phyloP scores from a whole-genome alignment of 2,888 invertebrate genomes.

The Azorinus chamasolen region DNA sequence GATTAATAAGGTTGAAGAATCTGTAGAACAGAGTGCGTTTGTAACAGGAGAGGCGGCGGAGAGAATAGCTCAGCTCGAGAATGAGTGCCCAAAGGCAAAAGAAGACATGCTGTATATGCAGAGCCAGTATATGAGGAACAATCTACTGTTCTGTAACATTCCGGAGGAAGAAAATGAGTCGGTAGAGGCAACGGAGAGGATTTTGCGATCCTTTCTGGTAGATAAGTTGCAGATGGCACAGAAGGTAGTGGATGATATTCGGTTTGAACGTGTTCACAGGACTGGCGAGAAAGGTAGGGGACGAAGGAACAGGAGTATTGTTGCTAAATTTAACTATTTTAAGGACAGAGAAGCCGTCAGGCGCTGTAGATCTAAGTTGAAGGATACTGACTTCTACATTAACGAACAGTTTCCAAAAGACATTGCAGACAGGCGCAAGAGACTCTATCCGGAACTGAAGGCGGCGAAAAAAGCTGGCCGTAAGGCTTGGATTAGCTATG shows the following conservation, averaged over 20 bases:
- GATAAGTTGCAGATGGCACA: slow-evolving; percentile 12
- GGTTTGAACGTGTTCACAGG: slow-evolving; percentile 33
- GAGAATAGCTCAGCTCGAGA: slow-evolving; percentile 7
- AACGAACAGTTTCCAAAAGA: slow-evolving; percentile 39
- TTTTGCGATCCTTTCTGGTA: slow-evolving; percentile 3
- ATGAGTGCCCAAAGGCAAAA: slow-evolving; percentile 2
- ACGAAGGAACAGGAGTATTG: slow-evolving; percentile 21
- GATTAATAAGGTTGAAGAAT: too few relatives aligned
- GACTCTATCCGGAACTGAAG: slow-evolving; percentile 17
- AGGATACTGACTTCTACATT: slow-evolving; percentile 15
- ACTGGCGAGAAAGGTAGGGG: slow-evolving; percentile 3
- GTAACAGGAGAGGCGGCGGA: slow-evolving; percentile 6
- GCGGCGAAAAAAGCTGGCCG: slow-evolving; percentile 4
- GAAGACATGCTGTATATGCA: slow-evolving; percentile 24
- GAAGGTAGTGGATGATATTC: slow-evolving; percentile 5
- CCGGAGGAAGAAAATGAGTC: slow-evolving; percentile 17
- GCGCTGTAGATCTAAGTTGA: slow-evolving; percentile 11
- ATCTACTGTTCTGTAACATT: slow-evolving; percentile 19
- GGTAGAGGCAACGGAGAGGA: slow-evolving; percentile 11
- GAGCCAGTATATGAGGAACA: slow-evolving; percentile 35
- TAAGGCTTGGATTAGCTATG: slow-evolving; percentile 23
- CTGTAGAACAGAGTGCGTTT: neutral
- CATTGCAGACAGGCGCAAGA: slow-evolving; percentile 14
- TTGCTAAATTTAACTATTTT: slow-evolving; percentile 41
- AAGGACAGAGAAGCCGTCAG: slow-evolving; percentile 37